A percentile compares a stretch with the other conserved stretches of the same genome.
These are phyloP conservation scores for Parazoanthus darwini DNA, from an alignment of 92 coral and sea anemone genomes.

Conservation along the genomic window DNA sequence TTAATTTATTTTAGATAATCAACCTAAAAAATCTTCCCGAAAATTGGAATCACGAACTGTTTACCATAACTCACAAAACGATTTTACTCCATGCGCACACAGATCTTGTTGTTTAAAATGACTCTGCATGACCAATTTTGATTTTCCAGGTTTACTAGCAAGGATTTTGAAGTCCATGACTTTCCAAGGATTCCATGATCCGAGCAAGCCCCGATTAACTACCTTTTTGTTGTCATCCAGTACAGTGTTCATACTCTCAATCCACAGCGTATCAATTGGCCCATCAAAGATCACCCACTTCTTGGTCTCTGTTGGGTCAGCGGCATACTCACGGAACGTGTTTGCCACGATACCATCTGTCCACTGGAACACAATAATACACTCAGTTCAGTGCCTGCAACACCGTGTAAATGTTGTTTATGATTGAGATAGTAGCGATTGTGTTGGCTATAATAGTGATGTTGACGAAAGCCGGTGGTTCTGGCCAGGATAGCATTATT, in stretches of 20 bases:
- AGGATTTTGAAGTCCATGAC: not conserved
- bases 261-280: conserved; percentile 99
- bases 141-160: not conserved
- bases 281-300: conserved; percentile 99
- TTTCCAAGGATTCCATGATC: not conserved
- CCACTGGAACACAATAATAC: conserved; percentile 64
- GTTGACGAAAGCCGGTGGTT: not conserved
- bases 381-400: not conserved
- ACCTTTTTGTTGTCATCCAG: conserved; percentile 99
- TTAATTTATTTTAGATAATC: not conserved
- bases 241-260: conserved; percentile 99
- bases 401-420: not conserved
- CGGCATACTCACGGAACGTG: conserved; percentile 99
- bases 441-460: not conserved
- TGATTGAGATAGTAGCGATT: not conserved
- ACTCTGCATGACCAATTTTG: not conserved
- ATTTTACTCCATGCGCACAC: not conserved
- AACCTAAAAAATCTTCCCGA: not conserved
- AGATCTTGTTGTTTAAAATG: not conserved
- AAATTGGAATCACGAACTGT: not conserved
- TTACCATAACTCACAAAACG: not conserved
- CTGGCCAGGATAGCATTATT: not conserved
- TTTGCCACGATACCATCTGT: conserved; percentile 99
- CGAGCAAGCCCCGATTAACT: not conserved
- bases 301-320: conserved; percentile 94